These are phyloP conservation scores for Falcunculus frontatus DNA, from an alignment of 2,113 vertebrate species.

Conservation along the genomic window DNA sequence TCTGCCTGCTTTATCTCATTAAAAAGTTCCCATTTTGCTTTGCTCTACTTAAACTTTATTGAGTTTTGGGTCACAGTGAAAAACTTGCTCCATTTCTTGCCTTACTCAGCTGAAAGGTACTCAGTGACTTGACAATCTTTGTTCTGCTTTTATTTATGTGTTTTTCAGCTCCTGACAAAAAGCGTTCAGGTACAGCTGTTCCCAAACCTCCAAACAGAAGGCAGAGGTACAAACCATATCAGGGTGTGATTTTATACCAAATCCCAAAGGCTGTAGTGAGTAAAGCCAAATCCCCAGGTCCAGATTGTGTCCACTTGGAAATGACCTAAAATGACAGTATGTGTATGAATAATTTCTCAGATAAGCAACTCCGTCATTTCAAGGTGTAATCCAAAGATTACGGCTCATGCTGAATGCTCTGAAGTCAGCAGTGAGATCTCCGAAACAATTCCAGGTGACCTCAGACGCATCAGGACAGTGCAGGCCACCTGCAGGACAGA, in stretches of 20 bases:
- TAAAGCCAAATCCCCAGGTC: not conserved
- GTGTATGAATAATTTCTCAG: accelerated
- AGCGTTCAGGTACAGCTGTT: not conserved
- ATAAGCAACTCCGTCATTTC: not conserved
- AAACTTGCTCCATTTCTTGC: not conserved
- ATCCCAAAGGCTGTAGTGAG: not conserved
- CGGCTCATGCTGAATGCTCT: not conserved
- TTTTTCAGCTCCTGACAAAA: not conserved
- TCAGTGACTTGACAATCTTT: not conserved
- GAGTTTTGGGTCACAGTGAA: not conserved
- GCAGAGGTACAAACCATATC: not conserved
- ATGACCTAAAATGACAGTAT: not conserved
- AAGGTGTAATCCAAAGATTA: not conserved
- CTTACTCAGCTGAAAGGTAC: not conserved
- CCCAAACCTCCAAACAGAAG: not conserved
- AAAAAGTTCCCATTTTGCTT: not conserved
- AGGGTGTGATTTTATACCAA: not conserved
- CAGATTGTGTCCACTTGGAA: not conserved
- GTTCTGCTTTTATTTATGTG: not conserved
- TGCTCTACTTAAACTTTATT: not conserved
- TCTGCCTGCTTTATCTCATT: not conserved
- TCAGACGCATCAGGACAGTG: not conserved
- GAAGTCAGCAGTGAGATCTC: not conserved
- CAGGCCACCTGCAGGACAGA: not conserved
- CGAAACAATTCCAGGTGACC: not conserved